Percentiles rank a stretch among this genome's conserved stretches.
Evolutionary conservation across 2,888 invertebrate species (phyloP).

Genomic region (Cosmia trapezina): DNA sequence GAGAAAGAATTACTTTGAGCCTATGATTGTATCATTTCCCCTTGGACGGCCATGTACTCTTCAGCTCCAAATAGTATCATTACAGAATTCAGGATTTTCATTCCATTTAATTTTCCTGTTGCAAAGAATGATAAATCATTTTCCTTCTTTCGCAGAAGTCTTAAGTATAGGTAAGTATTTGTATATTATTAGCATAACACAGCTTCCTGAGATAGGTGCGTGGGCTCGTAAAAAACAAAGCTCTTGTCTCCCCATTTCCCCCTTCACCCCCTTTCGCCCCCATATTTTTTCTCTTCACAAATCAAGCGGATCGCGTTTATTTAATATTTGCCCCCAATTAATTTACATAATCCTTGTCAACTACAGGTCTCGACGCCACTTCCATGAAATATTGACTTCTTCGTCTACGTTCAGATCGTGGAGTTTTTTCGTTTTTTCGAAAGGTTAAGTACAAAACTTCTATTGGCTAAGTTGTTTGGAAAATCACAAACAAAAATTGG

Average conservation of each 20-base stretch:
- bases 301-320: constrained; percentile 77
- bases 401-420: constrained; percentile 25
- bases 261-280: constrained; percentile 14
- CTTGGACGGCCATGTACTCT: no score
- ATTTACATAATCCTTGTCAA: constrained; percentile 84
- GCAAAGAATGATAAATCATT: constrained; percentile 17
- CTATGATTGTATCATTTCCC: not conserved
- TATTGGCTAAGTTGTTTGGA: not conserved
- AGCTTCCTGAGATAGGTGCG: constrained; percentile 51
- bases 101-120: constrained; percentile 1
- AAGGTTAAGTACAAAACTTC: constrained; percentile 8
- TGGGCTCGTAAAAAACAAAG: constrained; percentile 70
- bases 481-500: not conserved
- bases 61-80: not conserved
- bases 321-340: constrained; percentile 79
- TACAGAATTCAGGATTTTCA: not conserved
- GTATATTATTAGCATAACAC: constrained; percentile 48
- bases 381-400: constrained; percentile 59
- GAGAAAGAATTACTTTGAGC: not conserved
- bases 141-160: constrained; percentile 19
- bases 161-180: constrained; percentile 33
- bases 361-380: constrained; percentile 72
- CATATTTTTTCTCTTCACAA: constrained; percentile 70
- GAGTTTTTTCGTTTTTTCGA: constrained; percentile 18
- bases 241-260: constrained; percentile 20